phyloP scores from a whole-genome alignment of 2,113 vertebrate genomes.

The Cebidichthys violaceus region DNA sequence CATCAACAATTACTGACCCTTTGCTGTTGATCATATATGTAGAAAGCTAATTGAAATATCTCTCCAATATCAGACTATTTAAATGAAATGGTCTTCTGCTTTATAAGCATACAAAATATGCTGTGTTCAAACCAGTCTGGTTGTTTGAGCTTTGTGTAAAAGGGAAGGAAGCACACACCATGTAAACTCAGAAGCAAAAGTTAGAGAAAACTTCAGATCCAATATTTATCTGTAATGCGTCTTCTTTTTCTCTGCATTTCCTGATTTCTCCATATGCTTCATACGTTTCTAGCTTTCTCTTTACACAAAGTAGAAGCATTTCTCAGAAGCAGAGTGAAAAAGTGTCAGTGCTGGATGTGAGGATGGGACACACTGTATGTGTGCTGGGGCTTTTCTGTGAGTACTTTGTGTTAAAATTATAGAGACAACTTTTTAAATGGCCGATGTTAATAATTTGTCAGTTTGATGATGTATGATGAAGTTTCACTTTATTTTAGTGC shows the following conservation, averaged over 20 bases:
- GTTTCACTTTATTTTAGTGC: constrained; percentile 1
- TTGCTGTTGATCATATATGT: too few relatives aligned
- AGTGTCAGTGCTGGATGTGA: background rate
- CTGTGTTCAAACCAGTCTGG: background rate
- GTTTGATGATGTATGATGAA: background rate
- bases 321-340: background rate
- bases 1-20: background rate
- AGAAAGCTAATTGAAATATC: background rate
- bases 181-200: background rate
- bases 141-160: background rate
- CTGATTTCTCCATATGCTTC: background rate
- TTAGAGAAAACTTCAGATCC: background rate
- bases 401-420: background rate
- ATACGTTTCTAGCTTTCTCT: background rate
- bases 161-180: background rate
- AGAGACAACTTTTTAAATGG: background rate
- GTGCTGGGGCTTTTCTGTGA: constrained; percentile 7
- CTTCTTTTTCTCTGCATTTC: background rate
- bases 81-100: background rate
- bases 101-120: background rate
- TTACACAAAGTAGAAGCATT: background rate
- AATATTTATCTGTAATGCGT: background rate
- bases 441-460: background rate
- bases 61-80: background rate
- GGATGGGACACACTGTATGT: background rate